Percentiles rank a stretch among this genome's conserved stretches.
Conservation (phyloP, 2,113 vertebrate species). For the Pteronura brasiliensis region DNA sequence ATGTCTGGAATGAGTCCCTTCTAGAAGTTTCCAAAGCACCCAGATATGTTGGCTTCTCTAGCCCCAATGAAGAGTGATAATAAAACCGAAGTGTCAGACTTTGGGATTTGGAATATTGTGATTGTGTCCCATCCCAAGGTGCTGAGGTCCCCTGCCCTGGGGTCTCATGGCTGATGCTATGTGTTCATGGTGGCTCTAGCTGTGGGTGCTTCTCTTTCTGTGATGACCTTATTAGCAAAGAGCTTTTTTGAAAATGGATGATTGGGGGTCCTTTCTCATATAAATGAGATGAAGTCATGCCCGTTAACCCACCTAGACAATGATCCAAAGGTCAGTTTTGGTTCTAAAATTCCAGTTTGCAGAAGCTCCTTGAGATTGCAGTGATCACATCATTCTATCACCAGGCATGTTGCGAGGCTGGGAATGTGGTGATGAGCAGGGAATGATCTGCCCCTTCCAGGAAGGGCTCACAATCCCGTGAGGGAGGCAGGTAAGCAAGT, state of each 20-base stretch:
- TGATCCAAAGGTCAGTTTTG: not conserved
- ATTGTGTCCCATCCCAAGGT: not conserved
- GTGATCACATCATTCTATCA: not conserved
- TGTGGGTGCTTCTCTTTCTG: not conserved
- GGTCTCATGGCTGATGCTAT: not conserved
- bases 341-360: not conserved
- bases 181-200: not conserved
- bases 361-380: not conserved
- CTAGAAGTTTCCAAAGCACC: not conserved
- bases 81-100: not conserved
- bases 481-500: not conserved
- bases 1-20: not conserved
- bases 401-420: not conserved
- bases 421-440: not conserved
- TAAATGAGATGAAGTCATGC: not conserved
- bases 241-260: not conserved
- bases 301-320: not conserved
- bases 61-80: not conserved
- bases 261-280: not conserved
- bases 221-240: not conserved
- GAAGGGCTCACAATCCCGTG: not conserved
- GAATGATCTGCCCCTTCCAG: fast-evolving
- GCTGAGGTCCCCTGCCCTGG: not conserved
- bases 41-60: not conserved
- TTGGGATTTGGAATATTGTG: not conserved